Evolutionary conservation across 2,113 vertebrate species (phyloP), one percentile per base, ranked within the genome.

Genomic region (Progne subis): DNA sequence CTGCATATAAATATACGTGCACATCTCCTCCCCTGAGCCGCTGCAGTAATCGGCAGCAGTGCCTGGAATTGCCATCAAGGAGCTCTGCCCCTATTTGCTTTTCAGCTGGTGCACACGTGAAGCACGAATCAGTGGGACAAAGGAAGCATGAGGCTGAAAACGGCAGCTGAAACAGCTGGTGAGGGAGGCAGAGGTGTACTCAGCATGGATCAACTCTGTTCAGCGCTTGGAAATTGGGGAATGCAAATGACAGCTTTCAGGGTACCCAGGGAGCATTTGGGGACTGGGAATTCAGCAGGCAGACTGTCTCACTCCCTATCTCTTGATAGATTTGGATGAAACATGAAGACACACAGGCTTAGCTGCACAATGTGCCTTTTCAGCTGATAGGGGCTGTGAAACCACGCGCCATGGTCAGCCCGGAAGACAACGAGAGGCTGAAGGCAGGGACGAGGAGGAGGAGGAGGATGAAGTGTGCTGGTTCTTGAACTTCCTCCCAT

Each of bases 211-310:
- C 65, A 86, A 8, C 65, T 85, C 64, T 55, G 31, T 41, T 78
- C 49, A 34, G 32, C 25, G 5, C 41, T 56, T 85, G 83, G 86
- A 79, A 83, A 81, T 0, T 10, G 56, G 68, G 72, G 55, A 67
- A 61, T 43, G 64, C 37, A 69, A 53, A 47, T 79, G 81, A 79
- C 77, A 89, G 95, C 74, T 89, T 31, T 91, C 49, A 18, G 0
- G 0, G 77, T 60, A 32, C 56, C 3, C 0, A 32, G 88, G 76
- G 50, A 91, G 43, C 2, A 0, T 49, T 3, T 63, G 86, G 71
- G 59, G 47, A 77, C 69, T 68, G 86, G 65, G 94, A 89, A 85
- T 82, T 91, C 53, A 52, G 63, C 70, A 79, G 65, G 81, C 85
- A 78, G 61, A 69, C 91, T 88, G 67, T 82, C 69, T 91, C 7